These are phyloP conservation scores for Xenentodon cancila DNA, from an alignment of 2,797 vertebrate genomes.

Conservation along the genomic window DNA sequence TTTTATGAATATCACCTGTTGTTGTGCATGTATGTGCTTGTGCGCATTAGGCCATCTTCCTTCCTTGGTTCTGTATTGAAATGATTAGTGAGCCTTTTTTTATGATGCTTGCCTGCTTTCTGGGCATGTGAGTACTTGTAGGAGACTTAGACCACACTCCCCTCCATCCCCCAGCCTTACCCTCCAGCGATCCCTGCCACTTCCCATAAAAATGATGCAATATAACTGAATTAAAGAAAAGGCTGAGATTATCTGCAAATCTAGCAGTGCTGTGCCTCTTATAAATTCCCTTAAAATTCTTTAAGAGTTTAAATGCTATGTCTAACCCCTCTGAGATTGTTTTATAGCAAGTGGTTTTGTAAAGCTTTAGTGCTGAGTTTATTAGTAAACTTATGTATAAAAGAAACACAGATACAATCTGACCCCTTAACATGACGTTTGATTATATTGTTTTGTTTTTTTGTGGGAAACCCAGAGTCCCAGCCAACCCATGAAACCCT, in stretches of 20 bases:
- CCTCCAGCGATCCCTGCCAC: conserved; percentile 64
- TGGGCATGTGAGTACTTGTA: conserved; percentile 72
- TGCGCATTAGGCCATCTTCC: conserved; percentile 47
- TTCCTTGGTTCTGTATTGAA: conserved; percentile 66
- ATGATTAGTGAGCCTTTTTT: conserved; percentile 79
- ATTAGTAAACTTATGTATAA: no score
- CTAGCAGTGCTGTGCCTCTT: conserved; percentile 47
- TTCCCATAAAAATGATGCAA: conserved; percentile 74
- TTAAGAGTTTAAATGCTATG: conserved; percentile 7
- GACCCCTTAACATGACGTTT: no score
- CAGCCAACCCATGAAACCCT: conserved; percentile 50
- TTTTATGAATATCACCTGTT: conserved; percentile 61
- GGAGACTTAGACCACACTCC: conserved; percentile 54
- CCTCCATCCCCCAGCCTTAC: conserved; percentile 62
- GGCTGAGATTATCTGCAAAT: conserved; percentile 66
- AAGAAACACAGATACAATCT: no score
- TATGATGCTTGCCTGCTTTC: conserved; percentile 69
- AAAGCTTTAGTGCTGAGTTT: background rate
- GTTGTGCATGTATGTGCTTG: conserved; percentile 47
- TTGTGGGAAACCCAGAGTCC: conserved; percentile 24
- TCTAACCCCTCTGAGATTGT: conserved; percentile 31
- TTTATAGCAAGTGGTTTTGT: conserved; percentile 3
- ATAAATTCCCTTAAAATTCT: conserved; percentile 60
- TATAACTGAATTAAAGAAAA: conserved; percentile 60
- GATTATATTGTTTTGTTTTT: background rate